Conservation (phyloP, 1,140 invertebrate species). For the Drosophila setifemur region DNA sequence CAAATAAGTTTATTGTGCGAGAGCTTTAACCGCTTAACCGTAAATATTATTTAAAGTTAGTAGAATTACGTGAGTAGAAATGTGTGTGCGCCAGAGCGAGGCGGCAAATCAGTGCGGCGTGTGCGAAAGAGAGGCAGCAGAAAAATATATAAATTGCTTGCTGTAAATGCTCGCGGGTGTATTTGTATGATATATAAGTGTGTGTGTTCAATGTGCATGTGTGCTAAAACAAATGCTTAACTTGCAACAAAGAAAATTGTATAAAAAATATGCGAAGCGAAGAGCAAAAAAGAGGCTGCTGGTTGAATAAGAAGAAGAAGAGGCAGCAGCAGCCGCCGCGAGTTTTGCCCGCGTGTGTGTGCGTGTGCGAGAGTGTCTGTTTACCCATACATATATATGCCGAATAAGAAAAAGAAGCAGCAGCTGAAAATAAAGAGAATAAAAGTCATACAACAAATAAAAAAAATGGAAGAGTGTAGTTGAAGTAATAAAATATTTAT, state of each 20-base stretch:
- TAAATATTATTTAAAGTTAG: slow-evolving; percentile 19
- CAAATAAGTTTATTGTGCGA: slow-evolving; percentile 24
- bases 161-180: slow-evolving; percentile 6
- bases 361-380: slow-evolving; percentile 25
- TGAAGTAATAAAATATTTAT: slow-evolving; percentile 28
- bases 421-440: slow-evolving; percentile 48
- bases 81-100: slow-evolving; percentile 66
- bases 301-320: slow-evolving; percentile 35
- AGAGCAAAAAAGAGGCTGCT: slow-evolving; percentile 28
- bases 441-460: slow-evolving; percentile 11
- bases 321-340: slow-evolving; percentile 25
- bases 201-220: slow-evolving; percentile 25
- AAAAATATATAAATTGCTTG: slow-evolving; percentile 59
- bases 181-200: background rate
- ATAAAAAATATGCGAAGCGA: slow-evolving; percentile 57
- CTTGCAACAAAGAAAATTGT: slow-evolving; percentile 73
- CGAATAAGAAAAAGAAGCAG: slow-evolving; percentile 32
- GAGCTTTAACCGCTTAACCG: slow-evolving; percentile 32
- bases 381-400: slow-evolving; percentile 8
- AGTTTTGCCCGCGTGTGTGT: slow-evolving; percentile 26
- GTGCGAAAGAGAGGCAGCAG: slow-evolving; percentile 41
- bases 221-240: slow-evolving; percentile 57
- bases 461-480: too few relatives aligned
- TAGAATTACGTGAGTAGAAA: slow-evolving; percentile 67
- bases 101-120: slow-evolving; percentile 58